Base-by-base conservation (phyloP, 1,140 invertebrate species). In the Saxidomus purpurata region DNA sequence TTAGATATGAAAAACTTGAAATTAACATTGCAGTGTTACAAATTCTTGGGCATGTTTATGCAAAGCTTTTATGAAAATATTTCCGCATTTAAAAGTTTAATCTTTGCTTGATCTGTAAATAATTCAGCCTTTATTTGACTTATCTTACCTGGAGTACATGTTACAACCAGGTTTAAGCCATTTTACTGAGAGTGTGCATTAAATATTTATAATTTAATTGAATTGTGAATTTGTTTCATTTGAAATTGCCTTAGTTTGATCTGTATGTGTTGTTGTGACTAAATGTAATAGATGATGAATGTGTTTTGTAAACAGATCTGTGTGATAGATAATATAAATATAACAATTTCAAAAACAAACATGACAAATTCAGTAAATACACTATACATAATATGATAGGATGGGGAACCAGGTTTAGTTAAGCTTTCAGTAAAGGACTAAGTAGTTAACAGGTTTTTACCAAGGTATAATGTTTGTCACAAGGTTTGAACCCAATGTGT, bases 101-200 rank as follows among this genome's bases (percentile, higher is more conserved):
- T 77, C 74, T 77, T 77, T 47, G 49, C 40, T 77, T 77, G 74
- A 77, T 49, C 19, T 6, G 74, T 77, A 49, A 77, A 49, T 77
- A 49, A 47, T 77, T 71, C 34, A 11, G 11, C 67, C 28, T 71
- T 71, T 71, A 71, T 71, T 40, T 6, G 1, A 4, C 34, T 71
- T 71, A 71, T 71, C 67, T 59, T n/a, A 11, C n/a, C 19, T 59
- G 8, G 3, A 11, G n/a, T 59, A 59, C 52, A 59, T 49, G 52
- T 59, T 59, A 11, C 17, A 43, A 59, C 8, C 52, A 59, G 8
- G 52, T n/a, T n/a, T 59, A 59, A 59, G 4, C 52, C 19, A 11
- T 59, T 59, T 59, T 59, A 59, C 8, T 22, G 52, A 59, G 8
- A 11, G 6, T 59, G 52, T 59, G 8, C 52, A 4, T 59, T 59